Percentiles rank a stretch among this genome's conserved stretches.
phyloP scores from a whole-genome alignment of 2,797 vertebrate species.

The Oceanodroma leucorhoa region DNA sequence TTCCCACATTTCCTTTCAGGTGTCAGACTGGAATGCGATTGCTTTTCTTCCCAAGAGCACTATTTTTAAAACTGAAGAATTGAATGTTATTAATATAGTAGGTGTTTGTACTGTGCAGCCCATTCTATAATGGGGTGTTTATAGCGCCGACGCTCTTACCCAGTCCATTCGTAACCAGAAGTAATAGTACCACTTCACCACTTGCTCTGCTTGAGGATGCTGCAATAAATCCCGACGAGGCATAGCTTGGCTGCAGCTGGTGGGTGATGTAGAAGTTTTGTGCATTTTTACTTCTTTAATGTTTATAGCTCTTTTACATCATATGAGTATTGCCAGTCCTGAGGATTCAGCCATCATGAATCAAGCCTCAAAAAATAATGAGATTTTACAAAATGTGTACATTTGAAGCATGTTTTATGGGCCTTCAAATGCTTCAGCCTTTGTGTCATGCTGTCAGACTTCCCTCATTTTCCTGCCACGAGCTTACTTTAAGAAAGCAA shows the following conservation, averaged over 20 bases:
- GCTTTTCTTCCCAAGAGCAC: conserved; percentile 44
- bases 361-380: conserved; percentile 20
- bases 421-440: not conserved
- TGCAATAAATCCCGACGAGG: conserved; percentile 54
- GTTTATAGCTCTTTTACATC: conserved; percentile 47
- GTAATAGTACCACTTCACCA: conserved; percentile 39
- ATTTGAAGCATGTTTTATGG: not conserved
- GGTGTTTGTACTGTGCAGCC: conserved; percentile 16
- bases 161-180: conserved; percentile 53
- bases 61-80: conserved; percentile 37
- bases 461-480: not conserved
- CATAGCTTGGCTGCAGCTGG: conserved; percentile 29
- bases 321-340: conserved; percentile 14
- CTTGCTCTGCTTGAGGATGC: conserved; percentile 32
- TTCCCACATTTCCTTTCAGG: conserved; percentile 57
- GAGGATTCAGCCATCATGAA: conserved; percentile 10
- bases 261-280: not conserved
- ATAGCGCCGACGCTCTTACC: conserved; percentile 12
- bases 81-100: conserved; percentile 31
- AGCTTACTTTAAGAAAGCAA: not conserved
- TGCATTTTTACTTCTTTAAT: conserved; percentile 42
- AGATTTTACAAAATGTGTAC: conserved; percentile 1
- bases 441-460: not conserved
- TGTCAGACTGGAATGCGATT: conserved; percentile 18
- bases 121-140: conserved; percentile 38